Evolutionary conservation across 2,888 invertebrate genomes (phyloP).

Genomic region (Acanthosepion esculentum): DNA sequence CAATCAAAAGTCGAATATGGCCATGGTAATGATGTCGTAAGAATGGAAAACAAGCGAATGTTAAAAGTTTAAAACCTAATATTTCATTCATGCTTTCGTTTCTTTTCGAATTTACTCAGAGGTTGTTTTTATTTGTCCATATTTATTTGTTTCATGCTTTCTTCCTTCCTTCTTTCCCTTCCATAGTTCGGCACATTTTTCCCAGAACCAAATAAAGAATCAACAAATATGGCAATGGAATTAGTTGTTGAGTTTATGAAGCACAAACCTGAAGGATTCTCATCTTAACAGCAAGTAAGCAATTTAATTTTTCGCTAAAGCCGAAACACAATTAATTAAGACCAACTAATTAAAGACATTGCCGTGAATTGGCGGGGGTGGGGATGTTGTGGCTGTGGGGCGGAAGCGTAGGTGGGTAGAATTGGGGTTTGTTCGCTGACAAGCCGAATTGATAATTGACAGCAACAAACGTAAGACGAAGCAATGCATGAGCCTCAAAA

Average conservation of each 20-base stretch:
- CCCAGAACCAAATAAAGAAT: not conserved
- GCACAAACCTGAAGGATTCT: not conserved
- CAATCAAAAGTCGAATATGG: too few relatives aligned
- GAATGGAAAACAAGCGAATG: too few relatives aligned
- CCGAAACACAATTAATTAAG: slow-evolving; percentile 10
- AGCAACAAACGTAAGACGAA: not conserved
- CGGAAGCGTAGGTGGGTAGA: too few relatives aligned
- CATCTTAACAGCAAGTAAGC: not conserved
- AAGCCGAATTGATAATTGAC: not conserved
- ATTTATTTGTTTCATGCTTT: not conserved
- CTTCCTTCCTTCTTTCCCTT: not conserved
- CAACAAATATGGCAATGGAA: not conserved
- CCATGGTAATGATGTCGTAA: too few relatives aligned
- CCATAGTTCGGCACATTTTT: not conserved
- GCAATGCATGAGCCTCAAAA: not conserved
- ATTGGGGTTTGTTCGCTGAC: not conserved
- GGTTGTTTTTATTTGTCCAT: too few relatives aligned
- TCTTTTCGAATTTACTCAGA: too few relatives aligned
- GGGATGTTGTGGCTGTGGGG: not conserved
- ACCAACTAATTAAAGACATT: not conserved
- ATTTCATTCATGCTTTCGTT: too few relatives aligned
- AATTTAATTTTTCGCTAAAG: not conserved
- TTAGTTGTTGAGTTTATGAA: not conserved
- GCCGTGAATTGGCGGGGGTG: not conserved
- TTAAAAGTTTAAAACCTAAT: too few relatives aligned